phyloP scores from a whole-genome alignment of 92 coral and sea anemone genomes.

The Pocillopora meandrina region DNA sequence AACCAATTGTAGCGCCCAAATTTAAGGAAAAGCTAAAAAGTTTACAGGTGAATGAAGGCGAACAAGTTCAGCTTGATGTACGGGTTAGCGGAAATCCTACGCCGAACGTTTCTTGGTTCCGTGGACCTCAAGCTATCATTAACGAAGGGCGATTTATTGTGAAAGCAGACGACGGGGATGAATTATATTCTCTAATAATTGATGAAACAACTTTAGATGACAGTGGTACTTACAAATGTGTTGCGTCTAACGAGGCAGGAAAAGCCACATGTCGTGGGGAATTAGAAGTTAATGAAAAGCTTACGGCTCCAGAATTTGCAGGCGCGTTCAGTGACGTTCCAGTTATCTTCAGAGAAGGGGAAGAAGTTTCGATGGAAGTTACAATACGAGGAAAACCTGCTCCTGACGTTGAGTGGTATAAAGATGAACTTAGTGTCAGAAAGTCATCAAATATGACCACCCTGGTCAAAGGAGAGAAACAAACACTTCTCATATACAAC shows the following conservation, averaged over 20 bases:
- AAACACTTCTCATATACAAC: conserved; percentile 53
- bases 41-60: conserved; percentile 83
- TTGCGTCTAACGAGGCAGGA: conserved; percentile 89
- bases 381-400: conserved; percentile 84
- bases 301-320: conserved; percentile 79
- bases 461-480: conserved; percentile 58
- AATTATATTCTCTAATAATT: conserved; percentile 66
- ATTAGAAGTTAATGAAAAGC: conserved; percentile 81
- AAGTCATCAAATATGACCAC: conserved; percentile 55
- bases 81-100: conserved; percentile 80
- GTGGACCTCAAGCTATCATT: conserved; percentile 63
- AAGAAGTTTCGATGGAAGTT: conserved; percentile 70
- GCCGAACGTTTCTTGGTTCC: conserved; percentile 86
- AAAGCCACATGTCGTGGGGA: conserved; percentile 83
- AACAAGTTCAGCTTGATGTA: conserved; percentile 71
- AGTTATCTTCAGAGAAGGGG: conserved; percentile 65
- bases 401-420: conserved; percentile 91
- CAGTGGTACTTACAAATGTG: conserved; percentile 88
- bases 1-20: conserved; percentile 69
- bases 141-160: conserved; percentile 79
- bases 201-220: conserved; percentile 73
- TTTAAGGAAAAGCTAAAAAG: conserved; percentile 73
- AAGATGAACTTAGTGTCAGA: conserved; percentile 75
- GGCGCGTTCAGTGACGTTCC: conserved; percentile 68
- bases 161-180: conserved; percentile 57